Evolutionary conservation across 2,888 invertebrate species (phyloP), one percentile per base, ranked within the genome.

Genomic region (Agonopterix heracliana): DNA sequence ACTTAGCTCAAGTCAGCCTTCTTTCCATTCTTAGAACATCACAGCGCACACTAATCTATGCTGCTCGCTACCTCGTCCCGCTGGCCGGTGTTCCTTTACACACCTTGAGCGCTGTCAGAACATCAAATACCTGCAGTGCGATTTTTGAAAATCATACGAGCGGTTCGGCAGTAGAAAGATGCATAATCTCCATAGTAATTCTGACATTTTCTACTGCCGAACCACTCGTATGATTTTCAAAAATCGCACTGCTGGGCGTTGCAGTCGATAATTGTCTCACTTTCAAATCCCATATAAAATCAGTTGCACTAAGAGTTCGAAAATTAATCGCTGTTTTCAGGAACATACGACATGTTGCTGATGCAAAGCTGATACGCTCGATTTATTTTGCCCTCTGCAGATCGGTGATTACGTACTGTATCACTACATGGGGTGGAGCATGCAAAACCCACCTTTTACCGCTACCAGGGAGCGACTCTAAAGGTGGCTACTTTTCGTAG

Each of bases 371-470:
- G 2, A 36, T 54, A 44, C 54, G 53, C 51, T 40, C 43, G 12
- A 49, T 54, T 4, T 59, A 59, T 17, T 48, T 48, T 26, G 53
- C 56, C 1, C 26, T 59, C 9, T 48, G 54, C 38, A 52, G 54
- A 36, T 56, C 59, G 4, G 35, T 56, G 12, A 17, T 59, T 10
- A 47, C 48, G 1, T 57, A 59, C 41, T 57, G 59, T 14, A 51
- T 57, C 10, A 46, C 50, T 3, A 38, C 47, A 1, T 59, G 59
- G 59, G 56, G 56, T 14, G 54, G 52, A 0, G 13, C 53, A 13
- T 46, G 50, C 10, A 55, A 54, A 45, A 47, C 34, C 12, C 1
- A 12, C 34, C 10, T 54, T 2, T 10, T 44, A n/a, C 9, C 10
- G 1, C 10, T 44, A 10, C 9, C 44, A 36, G 14, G 34, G 43